phyloP scores from a whole-genome alignment of 2,113 vertebrate species.

The Sceloporus undulatus region DNA sequence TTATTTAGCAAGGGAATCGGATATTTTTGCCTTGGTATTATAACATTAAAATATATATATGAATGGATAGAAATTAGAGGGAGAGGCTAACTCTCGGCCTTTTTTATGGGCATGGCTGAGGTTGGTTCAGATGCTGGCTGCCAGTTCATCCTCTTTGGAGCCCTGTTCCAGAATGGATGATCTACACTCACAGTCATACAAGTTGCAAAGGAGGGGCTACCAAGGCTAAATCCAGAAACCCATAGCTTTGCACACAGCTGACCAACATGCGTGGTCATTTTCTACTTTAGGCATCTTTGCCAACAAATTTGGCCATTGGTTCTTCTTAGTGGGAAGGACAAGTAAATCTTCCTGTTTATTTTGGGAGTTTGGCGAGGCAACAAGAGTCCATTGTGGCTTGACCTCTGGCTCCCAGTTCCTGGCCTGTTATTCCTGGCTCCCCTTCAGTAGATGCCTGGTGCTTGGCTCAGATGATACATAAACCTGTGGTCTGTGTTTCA shows the following conservation, averaged over 20 bases:
- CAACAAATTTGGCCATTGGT: background rate
- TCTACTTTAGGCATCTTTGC: background rate
- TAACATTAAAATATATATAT: background rate
- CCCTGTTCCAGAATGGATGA: background rate
- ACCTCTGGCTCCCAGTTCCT: background rate
- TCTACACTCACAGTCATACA: background rate
- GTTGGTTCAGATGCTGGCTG: background rate
- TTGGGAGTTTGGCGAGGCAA: background rate
- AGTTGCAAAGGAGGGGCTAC: too few species aligned
- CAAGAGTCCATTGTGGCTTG: background rate
- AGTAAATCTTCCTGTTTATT: background rate
- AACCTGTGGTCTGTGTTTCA: background rate
- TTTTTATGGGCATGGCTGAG: fast-evolving
- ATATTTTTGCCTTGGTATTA: background rate
- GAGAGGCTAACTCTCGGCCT: fast-evolving
- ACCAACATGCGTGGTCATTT: too few species aligned
- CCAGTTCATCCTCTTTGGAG: background rate
- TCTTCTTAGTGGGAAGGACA: background rate
- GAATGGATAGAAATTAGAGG: background rate
- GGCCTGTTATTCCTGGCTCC: background rate
- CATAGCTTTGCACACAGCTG: too few species aligned
- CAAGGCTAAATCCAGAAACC: background rate
- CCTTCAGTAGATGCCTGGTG: background rate
- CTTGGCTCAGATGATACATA: background rate
- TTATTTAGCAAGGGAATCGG: background rate